Percentiles rank a stretch among this genome's conserved stretches.
Conservation (phyloP, 2,888 invertebrate genomes). For the Phania funesta region DNA sequence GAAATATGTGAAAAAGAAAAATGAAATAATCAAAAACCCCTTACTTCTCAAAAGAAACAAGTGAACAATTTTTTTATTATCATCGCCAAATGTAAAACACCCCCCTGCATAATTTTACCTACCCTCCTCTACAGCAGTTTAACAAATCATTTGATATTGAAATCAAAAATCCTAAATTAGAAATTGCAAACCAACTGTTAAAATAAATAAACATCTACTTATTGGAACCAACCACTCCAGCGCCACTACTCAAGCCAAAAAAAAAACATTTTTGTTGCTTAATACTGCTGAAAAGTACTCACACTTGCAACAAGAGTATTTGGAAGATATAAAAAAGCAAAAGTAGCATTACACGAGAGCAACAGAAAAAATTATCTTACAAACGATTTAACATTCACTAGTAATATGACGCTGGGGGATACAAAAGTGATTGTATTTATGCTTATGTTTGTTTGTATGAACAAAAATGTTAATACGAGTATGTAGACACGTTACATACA, state of each 20-base stretch:
- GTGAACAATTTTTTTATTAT: background rate
- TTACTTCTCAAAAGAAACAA: too few species aligned
- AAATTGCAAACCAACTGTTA: constrained; percentile 31
- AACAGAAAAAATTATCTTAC: constrained; percentile 69
- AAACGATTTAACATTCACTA: constrained; percentile 77
- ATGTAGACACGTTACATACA: constrained; percentile 7
- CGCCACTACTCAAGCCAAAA: background rate
- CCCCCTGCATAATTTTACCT: background rate
- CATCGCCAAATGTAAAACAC: background rate
- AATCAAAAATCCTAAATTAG: constrained; percentile 36
- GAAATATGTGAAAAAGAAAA: constrained; percentile 5
- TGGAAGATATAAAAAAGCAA: background rate
- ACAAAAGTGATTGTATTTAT: constrained; percentile 65
- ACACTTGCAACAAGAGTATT: constrained; percentile 2
- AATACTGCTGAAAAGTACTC: constrained; percentile 5
- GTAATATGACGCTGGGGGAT: constrained; percentile 74
- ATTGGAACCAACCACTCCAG: background rate
- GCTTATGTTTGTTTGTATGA: background rate
- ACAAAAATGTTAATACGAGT: background rate
- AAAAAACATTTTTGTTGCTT: background rate
- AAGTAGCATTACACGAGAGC: background rate
- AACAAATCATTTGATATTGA: constrained; percentile 58
- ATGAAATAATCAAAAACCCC: constrained; percentile 27
- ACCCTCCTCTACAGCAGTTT: background rate
- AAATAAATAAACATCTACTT: constrained; percentile 13